These are phyloP conservation scores for Toxotes lorentzi DNA, from an alignment of 2,797 vertebrate genomes.

Conservation along the genomic window DNA sequence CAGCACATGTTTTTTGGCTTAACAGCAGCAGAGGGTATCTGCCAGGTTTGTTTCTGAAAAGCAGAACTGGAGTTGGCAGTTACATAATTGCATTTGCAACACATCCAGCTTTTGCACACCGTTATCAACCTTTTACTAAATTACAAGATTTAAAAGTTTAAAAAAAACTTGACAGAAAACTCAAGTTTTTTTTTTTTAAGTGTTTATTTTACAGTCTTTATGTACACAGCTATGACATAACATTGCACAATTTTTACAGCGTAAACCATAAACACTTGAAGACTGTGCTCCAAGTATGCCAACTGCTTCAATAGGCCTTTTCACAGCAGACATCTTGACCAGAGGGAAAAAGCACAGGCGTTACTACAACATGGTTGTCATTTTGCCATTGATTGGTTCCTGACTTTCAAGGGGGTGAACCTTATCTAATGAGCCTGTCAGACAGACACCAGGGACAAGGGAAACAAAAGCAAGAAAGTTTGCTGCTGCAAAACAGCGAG, in stretches of 20 bases:
- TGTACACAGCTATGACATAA: conserved; percentile 22
- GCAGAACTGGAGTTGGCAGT: not conserved
- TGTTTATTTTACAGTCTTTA: conserved; percentile 54
- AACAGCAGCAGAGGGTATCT: not conserved
- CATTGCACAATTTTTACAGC: conserved; percentile 38
- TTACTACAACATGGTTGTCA: not conserved
- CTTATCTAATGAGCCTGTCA: too few relatives aligned
- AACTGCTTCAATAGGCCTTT: not conserved
- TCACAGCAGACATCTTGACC: not conserved
- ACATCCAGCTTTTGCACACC: not conserved
- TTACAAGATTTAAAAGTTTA: too few relatives aligned
- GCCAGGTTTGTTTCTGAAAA: not conserved
- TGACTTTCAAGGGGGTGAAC: too few relatives aligned
- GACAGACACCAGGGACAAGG: too few relatives aligned
- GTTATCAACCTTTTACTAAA: too few relatives aligned
- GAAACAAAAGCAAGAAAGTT: too few relatives aligned
- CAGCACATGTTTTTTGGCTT: too few relatives aligned
- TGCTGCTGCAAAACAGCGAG: too few relatives aligned
- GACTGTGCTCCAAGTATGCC: not conserved
- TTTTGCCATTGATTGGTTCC: not conserved
- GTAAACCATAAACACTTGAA: conserved; percentile 26
- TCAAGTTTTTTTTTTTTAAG: not conserved
- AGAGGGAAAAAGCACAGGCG: not conserved
- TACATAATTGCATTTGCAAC: not conserved
- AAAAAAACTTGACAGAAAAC: not conserved